A percentile compares a stretch with the other conserved stretches of the same genome.
Conservation (phyloP, 37 sponge, comb jelly and placozoan genomes). For the Bolinopsis microptera region DNA sequence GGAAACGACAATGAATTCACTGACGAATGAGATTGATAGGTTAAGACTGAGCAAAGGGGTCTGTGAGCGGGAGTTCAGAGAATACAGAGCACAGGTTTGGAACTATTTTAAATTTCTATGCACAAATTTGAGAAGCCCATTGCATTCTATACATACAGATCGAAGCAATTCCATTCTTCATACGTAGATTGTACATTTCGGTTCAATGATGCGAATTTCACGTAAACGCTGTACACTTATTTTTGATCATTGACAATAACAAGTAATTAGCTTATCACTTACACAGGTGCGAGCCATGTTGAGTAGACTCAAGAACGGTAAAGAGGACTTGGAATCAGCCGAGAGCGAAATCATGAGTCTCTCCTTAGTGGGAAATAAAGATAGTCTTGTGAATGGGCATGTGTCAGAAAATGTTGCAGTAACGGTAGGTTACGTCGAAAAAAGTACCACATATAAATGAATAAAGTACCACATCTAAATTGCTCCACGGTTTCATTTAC, state of each 20-base stretch:
- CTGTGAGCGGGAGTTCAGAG: conserved; percentile 71
- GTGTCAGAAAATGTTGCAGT: background rate
- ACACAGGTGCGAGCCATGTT: conserved; percentile 57
- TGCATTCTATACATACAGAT: background rate
- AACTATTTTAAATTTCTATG: background rate
- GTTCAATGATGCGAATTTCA: too few species aligned
- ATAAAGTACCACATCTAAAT: too few species aligned
- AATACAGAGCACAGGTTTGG: conserved; percentile 49
- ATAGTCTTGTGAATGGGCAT: conserved; percentile 12
- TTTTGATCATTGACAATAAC: background rate
- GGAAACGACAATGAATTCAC: conserved; percentile 70
- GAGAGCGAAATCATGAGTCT: conserved; percentile 41
- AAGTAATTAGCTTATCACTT: background rate
- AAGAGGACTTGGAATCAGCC: conserved; percentile 52
- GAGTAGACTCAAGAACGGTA: conserved; percentile 2
- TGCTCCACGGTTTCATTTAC: too few species aligned
- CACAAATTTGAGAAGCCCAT: background rate
- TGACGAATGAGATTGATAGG: conserved; percentile 66
- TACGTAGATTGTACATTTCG: too few species aligned
- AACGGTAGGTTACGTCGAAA: too few species aligned
- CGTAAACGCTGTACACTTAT: too few species aligned
- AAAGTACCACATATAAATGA: too few species aligned
- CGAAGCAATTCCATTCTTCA: too few species aligned
- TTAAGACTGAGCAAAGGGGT: conserved; percentile 47
- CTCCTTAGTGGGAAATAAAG: background rate